Evolutionary conservation across 2,113 vertebrate genomes (phyloP).

Genomic region (Miniopterus natalensis): DNA sequence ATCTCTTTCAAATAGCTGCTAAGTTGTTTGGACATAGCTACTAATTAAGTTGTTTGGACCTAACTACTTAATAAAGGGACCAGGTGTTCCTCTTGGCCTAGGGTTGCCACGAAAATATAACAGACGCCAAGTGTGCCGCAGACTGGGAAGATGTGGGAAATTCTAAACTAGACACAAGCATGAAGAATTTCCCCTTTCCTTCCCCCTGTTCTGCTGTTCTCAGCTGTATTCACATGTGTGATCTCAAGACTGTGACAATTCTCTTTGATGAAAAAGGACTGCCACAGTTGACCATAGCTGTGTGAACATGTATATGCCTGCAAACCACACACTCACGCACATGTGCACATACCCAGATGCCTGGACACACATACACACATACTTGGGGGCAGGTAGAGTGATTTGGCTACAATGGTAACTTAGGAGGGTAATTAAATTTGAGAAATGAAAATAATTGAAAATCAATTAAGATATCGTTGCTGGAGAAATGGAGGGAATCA

Average conservation of each 20-base stretch:
- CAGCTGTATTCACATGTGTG: not conserved
- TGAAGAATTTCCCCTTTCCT: not conserved
- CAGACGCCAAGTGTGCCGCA: not conserved
- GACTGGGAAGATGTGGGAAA: not conserved
- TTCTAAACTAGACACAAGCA: not conserved
- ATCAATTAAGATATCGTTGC: slow-evolving; percentile 66
- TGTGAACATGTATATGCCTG: not conserved
- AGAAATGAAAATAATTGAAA: slow-evolving; percentile 75
- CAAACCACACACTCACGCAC: not conserved
- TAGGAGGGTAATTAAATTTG: slow-evolving; percentile 73
- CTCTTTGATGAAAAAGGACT: not conserved
- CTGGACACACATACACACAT: not conserved
- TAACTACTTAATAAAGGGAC: not conserved
- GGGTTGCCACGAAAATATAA: slow-evolving; percentile 11
- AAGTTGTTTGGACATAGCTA: not conserved
- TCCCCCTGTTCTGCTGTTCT: not conserved
- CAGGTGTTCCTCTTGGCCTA: not conserved
- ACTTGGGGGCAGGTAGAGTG: not conserved
- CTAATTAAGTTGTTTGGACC: not conserved
- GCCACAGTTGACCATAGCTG: not conserved
- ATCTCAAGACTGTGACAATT: not conserved
- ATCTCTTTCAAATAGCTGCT: not conserved
- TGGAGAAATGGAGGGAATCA: slow-evolving; percentile 35
- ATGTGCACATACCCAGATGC: not conserved
- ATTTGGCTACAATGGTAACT: not conserved